Evolutionary conservation across 2,113 vertebrate species (phyloP).

Genomic region (Typhlomys cinereus): DNA sequence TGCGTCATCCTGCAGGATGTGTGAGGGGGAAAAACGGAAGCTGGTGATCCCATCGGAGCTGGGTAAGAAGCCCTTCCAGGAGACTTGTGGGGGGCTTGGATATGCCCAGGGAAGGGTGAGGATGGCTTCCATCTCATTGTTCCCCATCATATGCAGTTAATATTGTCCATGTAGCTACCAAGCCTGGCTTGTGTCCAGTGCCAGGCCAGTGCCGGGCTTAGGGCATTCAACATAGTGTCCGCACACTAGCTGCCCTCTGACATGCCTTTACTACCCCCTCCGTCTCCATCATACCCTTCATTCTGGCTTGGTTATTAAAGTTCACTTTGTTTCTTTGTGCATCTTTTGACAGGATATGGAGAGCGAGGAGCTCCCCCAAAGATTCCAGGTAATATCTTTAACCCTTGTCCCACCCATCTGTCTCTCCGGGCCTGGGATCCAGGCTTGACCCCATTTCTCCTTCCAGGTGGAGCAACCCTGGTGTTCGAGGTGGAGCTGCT

Average conservation of each 20-base stretch:
- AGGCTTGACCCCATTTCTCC: background rate
- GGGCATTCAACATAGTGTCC: background rate
- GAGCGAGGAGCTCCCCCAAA: conserved; percentile 94
- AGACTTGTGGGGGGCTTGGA: rapidly evolving
- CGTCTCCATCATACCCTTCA: background rate
- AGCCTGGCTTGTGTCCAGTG: background rate
- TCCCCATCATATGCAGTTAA: background rate
- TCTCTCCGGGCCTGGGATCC: background rate
- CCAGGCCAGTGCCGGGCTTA: background rate
- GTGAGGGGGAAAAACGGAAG: conserved; percentile 95
- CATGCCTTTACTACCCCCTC: background rate
- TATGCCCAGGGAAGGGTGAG: background rate
- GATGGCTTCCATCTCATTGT: background rate
- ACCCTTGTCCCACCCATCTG: rapidly evolving
- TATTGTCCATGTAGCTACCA: background rate
- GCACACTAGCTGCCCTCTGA: background rate
- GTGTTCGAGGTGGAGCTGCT: conserved; percentile 94
- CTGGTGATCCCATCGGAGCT: conserved; percentile 94
- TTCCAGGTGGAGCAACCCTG: conserved; percentile 91
- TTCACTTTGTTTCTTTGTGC: conserved; percentile 45
- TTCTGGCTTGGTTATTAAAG: background rate
- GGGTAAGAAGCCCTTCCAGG: conserved; percentile 78
- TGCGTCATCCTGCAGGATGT: conserved; percentile 86
- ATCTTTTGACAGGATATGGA: conserved; percentile 87
- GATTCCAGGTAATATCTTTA: conserved; percentile 87